Evolutionary conservation across 2,113 vertebrate genomes (phyloP).

Genomic region (Progne subis): DNA sequence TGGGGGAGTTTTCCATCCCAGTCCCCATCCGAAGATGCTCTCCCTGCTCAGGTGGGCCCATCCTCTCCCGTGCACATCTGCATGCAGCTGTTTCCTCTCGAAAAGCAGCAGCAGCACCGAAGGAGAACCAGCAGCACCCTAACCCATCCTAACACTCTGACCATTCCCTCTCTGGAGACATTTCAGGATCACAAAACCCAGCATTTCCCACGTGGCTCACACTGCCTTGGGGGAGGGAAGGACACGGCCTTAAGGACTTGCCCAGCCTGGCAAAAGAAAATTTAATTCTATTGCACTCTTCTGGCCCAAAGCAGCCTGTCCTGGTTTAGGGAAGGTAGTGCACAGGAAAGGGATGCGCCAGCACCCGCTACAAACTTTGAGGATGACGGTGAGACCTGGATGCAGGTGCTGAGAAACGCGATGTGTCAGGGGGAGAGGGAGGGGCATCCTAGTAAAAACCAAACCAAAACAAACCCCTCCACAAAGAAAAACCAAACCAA

Average conservation of each 20-base stretch:
- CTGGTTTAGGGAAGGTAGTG: not conserved
- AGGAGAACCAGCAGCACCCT: not conserved
- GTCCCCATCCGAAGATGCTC: not conserved
- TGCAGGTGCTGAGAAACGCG: accelerated
- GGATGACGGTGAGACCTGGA: not conserved
- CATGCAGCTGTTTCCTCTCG: accelerated
- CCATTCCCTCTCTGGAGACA: accelerated
- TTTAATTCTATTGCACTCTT: accelerated
- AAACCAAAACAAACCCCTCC: no score
- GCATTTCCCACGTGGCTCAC: accelerated
- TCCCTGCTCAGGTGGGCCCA: accelerated
- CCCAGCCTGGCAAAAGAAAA: not conserved
- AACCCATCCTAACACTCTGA: not conserved
- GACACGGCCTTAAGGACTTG: accelerated
- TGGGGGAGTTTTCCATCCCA: not conserved
- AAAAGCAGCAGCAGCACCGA: not conserved
- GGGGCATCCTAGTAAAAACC: no score
- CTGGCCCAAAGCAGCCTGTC: not conserved
- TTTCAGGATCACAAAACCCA: not conserved
- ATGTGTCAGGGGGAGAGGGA: not conserved
- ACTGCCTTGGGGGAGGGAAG: accelerated
- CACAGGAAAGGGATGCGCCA: not conserved
- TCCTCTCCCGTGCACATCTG: accelerated
- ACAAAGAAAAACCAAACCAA: no score
- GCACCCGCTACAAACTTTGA: not conserved